Conservation (phyloP, 2,113 vertebrate species). For the Garra rufa region DNA sequence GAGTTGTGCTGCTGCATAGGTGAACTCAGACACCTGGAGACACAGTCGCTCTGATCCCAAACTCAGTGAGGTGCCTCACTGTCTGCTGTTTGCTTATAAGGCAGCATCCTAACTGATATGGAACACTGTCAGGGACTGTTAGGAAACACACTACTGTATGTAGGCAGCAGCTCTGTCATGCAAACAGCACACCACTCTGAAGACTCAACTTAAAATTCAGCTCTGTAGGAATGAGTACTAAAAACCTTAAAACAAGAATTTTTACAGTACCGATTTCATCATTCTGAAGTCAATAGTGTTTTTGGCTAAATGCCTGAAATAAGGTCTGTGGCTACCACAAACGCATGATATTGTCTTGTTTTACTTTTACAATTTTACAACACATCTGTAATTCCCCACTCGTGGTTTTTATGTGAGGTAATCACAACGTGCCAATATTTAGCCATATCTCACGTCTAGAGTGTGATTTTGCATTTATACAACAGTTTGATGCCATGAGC, state of each 20-base stretch:
- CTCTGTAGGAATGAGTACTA: not conserved
- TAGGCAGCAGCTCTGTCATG: not conserved
- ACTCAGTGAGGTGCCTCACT: not conserved
- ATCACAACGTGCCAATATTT: too few relatives aligned
- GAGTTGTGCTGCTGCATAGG: not conserved
- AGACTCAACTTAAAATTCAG: not conserved
- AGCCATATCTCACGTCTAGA: too few relatives aligned
- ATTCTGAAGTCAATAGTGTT: not conserved
- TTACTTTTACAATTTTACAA: not conserved
- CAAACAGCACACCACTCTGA: not conserved
- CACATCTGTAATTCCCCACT: not conserved
- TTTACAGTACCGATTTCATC: not conserved
- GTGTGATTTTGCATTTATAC: too few relatives aligned
- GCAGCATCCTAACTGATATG: not conserved
- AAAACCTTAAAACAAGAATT: not conserved
- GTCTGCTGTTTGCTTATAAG: not conserved
- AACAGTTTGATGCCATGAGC: too few relatives aligned
- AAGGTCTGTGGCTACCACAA: not conserved
- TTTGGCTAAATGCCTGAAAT: not conserved
- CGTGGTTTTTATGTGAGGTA: too few relatives aligned
- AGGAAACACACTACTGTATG: not conserved
- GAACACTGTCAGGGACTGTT: not conserved
- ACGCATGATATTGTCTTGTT: not conserved
- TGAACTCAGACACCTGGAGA: slow-evolving; percentile 15
- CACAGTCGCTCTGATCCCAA: not conserved